These are phyloP conservation scores for Zaprionus gabonicus DNA, from an alignment of 1,140 invertebrate genomes.

Conservation along the genomic window DNA sequence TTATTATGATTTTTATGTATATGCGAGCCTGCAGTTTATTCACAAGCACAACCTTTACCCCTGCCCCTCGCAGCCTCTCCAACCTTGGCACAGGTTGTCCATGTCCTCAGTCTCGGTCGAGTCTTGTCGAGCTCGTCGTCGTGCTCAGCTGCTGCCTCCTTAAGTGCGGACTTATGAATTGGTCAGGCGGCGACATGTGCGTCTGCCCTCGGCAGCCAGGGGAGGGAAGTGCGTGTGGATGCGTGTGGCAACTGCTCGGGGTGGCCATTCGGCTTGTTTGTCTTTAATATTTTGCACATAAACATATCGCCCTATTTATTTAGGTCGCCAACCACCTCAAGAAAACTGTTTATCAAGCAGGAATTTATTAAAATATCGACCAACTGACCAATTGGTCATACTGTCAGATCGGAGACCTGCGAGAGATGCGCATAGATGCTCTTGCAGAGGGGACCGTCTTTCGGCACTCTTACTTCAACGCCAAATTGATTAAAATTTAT, in stretches of 20 bases:
- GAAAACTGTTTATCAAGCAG: slow-evolving; percentile 54
- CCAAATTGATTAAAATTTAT: slow-evolving; percentile 82
- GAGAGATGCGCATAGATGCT: neutral
- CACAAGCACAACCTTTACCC: slow-evolving; percentile 19
- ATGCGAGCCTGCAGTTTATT: slow-evolving; percentile 68
- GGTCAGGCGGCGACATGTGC: slow-evolving; percentile 63
- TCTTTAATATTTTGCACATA: slow-evolving; percentile 84
- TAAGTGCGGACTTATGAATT: slow-evolving; percentile 80
- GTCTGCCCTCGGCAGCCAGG: neutral
- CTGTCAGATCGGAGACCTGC: no score
- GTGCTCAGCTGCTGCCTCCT: slow-evolving; percentile 29
- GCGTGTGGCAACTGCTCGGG: slow-evolving; percentile 27
- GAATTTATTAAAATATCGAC: slow-evolving; percentile 68
- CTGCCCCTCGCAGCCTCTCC: slow-evolving; percentile 16
- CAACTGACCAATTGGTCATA: slow-evolving; percentile 13
- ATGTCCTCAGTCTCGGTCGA: slow-evolving; percentile 30
- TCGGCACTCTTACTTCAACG: slow-evolving; percentile 78
- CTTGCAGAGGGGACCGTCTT: slow-evolving; percentile 41
- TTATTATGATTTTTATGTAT: slow-evolving; percentile 83
- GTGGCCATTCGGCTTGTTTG: slow-evolving; percentile 60
- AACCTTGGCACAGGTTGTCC: slow-evolving; percentile 77
- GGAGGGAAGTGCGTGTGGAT: neutral
- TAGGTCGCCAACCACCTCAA: slow-evolving; percentile 62
- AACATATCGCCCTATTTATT: slow-evolving; percentile 84
- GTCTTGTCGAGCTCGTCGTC: neutral